Conservation (phyloP, 37 sponge, comb jelly and placozoan genomes). For the Diacarnus erythraeanus region DNA sequence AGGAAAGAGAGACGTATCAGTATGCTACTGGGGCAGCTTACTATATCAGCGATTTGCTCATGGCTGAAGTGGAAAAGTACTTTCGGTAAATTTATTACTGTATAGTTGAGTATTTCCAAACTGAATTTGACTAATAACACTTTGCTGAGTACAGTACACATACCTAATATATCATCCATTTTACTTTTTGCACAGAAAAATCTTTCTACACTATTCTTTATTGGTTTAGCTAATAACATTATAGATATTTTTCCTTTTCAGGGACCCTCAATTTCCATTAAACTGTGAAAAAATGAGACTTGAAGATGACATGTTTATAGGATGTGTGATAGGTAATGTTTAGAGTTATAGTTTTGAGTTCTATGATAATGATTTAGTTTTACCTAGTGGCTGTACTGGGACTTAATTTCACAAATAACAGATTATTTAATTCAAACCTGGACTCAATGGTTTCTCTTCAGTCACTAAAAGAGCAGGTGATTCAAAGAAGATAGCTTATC, state of each 20-base stretch:
- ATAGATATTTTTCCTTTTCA: too few species aligned
- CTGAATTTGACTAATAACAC: too few species aligned
- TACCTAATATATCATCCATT: too few species aligned
- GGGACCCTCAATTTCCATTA: background rate
- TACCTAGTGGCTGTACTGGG: constrained; percentile 38
- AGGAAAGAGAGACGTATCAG: constrained; percentile 8
- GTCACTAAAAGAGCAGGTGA: constrained; percentile 24
- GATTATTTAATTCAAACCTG: constrained; percentile 17
- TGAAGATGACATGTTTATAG: constrained; percentile 52
- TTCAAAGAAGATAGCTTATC: background rate
- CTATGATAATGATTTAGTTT: background rate
- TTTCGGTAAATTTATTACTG: constrained; percentile 13
- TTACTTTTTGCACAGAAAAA: too few species aligned
- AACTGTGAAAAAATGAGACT: constrained; percentile 6
- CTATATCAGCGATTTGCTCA: constrained; percentile 36
- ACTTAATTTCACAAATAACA: constrained; percentile 26
- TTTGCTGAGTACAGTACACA: too few species aligned
- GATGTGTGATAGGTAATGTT: constrained; percentile 33
- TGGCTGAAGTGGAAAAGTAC: constrained; percentile 38
- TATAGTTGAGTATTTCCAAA: too few species aligned
- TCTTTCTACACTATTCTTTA: too few species aligned
- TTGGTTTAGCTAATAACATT: too few species aligned
- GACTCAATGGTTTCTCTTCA: constrained; percentile 1
- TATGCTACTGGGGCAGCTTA: constrained; percentile 58
- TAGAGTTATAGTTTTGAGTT: background rate